phyloP scores from a whole-genome alignment of 2,797 vertebrate species.

The Trachops cirrhosus region DNA sequence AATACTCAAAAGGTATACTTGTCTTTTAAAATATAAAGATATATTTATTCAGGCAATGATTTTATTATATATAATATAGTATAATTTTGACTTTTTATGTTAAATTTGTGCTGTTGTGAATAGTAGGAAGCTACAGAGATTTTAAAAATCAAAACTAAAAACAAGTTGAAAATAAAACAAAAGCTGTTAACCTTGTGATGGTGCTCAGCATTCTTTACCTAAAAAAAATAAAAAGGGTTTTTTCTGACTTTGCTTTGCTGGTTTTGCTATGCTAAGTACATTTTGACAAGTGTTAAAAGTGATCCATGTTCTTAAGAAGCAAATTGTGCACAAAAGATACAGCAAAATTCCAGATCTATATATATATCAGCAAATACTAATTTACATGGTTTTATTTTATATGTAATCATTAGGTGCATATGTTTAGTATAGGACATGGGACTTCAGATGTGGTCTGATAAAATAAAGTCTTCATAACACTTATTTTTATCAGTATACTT shows the following conservation, averaged over 20 bases:
- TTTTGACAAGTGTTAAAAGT: background rate
- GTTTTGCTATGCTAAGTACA: background rate
- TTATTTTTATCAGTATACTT: background rate
- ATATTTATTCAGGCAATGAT: background rate
- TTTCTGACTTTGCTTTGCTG: background rate
- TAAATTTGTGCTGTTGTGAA: background rate
- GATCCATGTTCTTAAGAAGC: background rate
- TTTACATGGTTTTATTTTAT: background rate
- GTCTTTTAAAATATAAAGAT: background rate
- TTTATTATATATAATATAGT: background rate
- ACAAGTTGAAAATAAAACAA: background rate
- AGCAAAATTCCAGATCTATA: background rate
- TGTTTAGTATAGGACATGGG: background rate
- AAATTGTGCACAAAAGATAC: background rate
- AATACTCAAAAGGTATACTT: background rate
- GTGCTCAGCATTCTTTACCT: background rate
- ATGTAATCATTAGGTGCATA: background rate
- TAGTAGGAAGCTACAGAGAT: background rate
- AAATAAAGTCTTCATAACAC: background rate
- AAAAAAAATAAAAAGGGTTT: background rate
- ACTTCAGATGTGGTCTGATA: background rate
- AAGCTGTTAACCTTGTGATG: background rate
- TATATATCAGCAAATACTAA: background rate
- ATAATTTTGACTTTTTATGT: background rate
- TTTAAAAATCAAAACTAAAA: background rate